Conservation (phyloP, 2,888 invertebrate species). For the Ptychoptera albimana region DNA sequence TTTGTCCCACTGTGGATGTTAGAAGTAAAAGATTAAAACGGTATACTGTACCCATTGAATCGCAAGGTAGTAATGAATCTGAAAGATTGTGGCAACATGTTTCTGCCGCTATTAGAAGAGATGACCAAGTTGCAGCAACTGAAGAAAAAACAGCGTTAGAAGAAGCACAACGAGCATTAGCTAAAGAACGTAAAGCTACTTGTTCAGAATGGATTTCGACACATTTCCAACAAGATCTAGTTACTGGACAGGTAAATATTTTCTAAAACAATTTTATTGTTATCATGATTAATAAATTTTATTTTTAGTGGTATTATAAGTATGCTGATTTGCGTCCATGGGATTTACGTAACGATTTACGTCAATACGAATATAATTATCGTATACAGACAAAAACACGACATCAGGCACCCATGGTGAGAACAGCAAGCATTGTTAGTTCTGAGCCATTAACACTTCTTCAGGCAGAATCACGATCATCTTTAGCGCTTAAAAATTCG, state of each 20-base stretch:
- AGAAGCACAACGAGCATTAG: slow-evolving; percentile 64
- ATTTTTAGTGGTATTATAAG: slow-evolving; percentile 49
- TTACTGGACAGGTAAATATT: slow-evolving; percentile 20
- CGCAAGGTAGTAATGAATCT: slow-evolving; percentile 69
- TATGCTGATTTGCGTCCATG: slow-evolving; percentile 72
- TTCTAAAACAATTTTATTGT: background rate
- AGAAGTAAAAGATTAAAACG: slow-evolving; percentile 58
- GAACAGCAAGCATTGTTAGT: slow-evolving; percentile 53
- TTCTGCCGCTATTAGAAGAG: slow-evolving; percentile 63
- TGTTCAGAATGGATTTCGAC: slow-evolving; percentile 55
- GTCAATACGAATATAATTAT: slow-evolving; percentile 75
- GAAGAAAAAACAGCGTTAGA: slow-evolving; percentile 82
- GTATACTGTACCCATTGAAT: slow-evolving; percentile 59
- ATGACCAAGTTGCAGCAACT: slow-evolving; percentile 80
- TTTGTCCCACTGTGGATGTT: slow-evolving; percentile 54
- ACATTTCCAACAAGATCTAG: slow-evolving; percentile 50
- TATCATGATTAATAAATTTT: background rate
- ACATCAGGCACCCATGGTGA: slow-evolving; percentile 56
- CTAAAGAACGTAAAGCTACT: slow-evolving; percentile 48
- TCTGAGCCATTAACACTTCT: slow-evolving; percentile 38
- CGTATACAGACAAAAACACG: slow-evolving; percentile 61
- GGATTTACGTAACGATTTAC: slow-evolving; percentile 71
- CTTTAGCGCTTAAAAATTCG: slow-evolving; percentile 32
- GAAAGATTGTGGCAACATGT: slow-evolving; percentile 78
- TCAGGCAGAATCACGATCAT: slow-evolving; percentile 35